Base-by-base conservation (phyloP, 1,140 invertebrate species). In the Conus ventricosus region DNA sequence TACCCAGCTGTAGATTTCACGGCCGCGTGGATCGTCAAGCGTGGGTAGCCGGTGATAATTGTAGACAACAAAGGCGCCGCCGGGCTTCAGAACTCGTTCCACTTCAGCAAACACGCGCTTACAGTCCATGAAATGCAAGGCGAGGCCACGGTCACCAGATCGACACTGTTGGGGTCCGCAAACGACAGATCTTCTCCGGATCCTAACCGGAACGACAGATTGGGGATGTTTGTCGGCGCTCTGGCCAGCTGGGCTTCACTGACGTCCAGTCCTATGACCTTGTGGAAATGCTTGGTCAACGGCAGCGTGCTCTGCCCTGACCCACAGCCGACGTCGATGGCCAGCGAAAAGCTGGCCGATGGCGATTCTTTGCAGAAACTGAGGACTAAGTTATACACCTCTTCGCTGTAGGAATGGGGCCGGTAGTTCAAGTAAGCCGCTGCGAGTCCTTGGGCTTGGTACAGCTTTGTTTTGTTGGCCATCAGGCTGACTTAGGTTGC, bases 81-180 rank as follows among this genome's bases (percentile, higher is more conserved):
- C 93, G 8, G 94, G 93, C n/a, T 90, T 89, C 10, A 96, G 89
- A 51, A 96, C 91, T 87, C 93, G 84, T 78, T 91, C 75, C 53
- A 93, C 95, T 91, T 96, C 96, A 27, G 89, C 87, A 87, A 94
- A 96, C 91, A 96, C 96, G 27, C 60, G 81, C 5, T 94, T 93
- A 20, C 95, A 81, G 89, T 96, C 93, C 89, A 96, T 95, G 96
- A 96, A 96, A 87, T 96, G 96, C 81, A 95, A 91, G 20, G 95
- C 93, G 78, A 93, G 5, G 93, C 93, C 10, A 95, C 92, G 17
- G 95, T 95, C 8, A 96, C 89, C 82, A 96, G 87, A 67, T 96
- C 94, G 23, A 95, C 94, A 57, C 93, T 94, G 13, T 55, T 75
- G 82, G 93, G 89, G 4, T 90, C 25, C 57, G 90, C 13, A 82